Evolutionary conservation across 2,888 invertebrate genomes (phyloP), one percentile per base, ranked within the genome.

Genomic region (Drosophila suboccidentalis): DNA sequence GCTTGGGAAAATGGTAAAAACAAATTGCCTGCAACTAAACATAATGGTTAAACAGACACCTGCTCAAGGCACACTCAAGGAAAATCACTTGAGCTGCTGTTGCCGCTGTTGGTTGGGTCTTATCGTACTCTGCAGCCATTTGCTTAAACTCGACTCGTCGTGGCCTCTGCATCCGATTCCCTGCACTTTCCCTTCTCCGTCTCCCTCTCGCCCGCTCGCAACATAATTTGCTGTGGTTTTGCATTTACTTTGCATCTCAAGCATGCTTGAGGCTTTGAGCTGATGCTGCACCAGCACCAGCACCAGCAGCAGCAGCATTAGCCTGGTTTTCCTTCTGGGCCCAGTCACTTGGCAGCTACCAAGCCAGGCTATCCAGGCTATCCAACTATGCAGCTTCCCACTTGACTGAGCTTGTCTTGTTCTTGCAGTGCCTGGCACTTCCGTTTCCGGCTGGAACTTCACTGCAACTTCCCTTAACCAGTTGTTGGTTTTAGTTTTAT

Each of bases 151-250:
- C 8, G 22, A 60, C 49, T 59, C 59, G 57, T 71, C 58, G 54
- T 62, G 36, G 60, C 47, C 66, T 72, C 53, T 44, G 66, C 72
- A 47, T 60, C 53, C 46, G 47, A 46, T 46, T 15, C 17, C 15
- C 4, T 1, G 3, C n/a, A 2, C 17, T 36, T 49, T 26, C 43
- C 44, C 34, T 15, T 38, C 34, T 15, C 10, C 15, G 9, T 34
- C 46, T 17, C 22, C 22, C 22, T 22, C 4, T 22, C 22, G 15
- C 34, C 5, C 60, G 34, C 61, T 67, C 89, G 86, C 84, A 77
- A 87, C 89, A 87, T 87, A 86, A 86, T 86, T 89, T 87, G 89
- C 84, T 78, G 87, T 80, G 89, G 89, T 89, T 87, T 87, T 89
- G 86, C 89, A 87, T 87, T 89, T 89, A 84, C 87, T 87, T 86